These are phyloP conservation scores for Anolis sagrei DNA, from an alignment of 2,113 vertebrate species.

Conservation along the genomic window DNA sequence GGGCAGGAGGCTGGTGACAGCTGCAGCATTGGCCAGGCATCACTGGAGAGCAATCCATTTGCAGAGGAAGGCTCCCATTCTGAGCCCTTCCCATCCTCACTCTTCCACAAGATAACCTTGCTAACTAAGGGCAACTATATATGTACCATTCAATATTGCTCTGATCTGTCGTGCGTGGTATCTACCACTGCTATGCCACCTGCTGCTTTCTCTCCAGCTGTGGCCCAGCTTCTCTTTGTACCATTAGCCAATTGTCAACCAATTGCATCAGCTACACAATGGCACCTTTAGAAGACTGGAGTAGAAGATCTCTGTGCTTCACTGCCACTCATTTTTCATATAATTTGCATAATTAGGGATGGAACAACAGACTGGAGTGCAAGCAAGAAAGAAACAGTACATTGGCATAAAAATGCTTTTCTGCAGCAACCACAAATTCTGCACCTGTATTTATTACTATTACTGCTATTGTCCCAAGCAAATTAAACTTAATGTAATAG, in stretches of 20 bases:
- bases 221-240: not conserved
- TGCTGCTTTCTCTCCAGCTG: conserved; percentile 7
- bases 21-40: conserved; percentile 37
- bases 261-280: not conserved
- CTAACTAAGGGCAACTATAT: no score
- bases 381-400: no score
- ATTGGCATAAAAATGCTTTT: not conserved
- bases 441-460: not conserved
- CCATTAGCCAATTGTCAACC: not conserved
- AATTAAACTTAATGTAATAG: not conserved
- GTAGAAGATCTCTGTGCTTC: not conserved
- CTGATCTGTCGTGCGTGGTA: not conserved
- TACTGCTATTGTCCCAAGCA: not conserved
- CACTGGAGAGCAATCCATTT: not conserved
- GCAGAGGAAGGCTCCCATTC: conserved; percentile 32
- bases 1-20: conserved; percentile 23
- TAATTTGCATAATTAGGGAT: no score
- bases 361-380: not conserved
- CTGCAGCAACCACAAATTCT: not conserved
- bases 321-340: not conserved
- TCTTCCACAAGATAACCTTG: no score
- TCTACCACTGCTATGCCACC: not conserved
- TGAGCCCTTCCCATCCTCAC: not conserved
- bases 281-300: no score
- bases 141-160: no score